phyloP scores from a whole-genome alignment of 2,113 vertebrate species.

The Electrona antarctica region DNA sequence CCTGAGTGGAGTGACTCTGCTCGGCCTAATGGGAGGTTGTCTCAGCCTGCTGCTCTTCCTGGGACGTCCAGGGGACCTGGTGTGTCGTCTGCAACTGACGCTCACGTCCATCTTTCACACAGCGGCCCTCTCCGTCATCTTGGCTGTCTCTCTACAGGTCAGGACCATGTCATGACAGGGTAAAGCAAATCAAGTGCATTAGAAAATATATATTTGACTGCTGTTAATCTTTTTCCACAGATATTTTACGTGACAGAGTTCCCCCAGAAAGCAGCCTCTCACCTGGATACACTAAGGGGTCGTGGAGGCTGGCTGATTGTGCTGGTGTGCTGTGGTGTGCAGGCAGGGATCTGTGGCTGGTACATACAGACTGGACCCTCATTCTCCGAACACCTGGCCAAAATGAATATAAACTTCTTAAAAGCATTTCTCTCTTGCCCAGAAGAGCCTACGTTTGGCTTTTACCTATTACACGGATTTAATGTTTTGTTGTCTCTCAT shows the following conservation, averaged over 20 bases:
- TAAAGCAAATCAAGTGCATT: no score
- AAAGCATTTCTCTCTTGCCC: conserved; percentile 75
- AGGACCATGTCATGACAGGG: conserved; percentile 1
- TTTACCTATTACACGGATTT: conserved; percentile 75
- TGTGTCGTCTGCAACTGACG: conserved; percentile 78
- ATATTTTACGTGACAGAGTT: conserved; percentile 80
- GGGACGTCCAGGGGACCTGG: conserved; percentile 67
- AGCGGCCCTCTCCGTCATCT: conserved; percentile 78
- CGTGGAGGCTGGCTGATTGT: conserved; percentile 70
- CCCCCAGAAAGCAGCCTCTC: conserved; percentile 57
- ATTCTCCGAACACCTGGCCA: conserved; percentile 48
- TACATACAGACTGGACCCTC: conserved; percentile 49
- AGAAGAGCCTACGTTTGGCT: conserved; percentile 68
- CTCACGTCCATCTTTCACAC: conserved; percentile 79
- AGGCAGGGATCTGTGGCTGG: conserved; percentile 74
- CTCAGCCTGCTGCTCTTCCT: conserved; percentile 79
- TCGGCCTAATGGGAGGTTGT: conserved; percentile 71
- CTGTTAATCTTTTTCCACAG: conserved; percentile 63
- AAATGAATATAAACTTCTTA: conserved; percentile 68
- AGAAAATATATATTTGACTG: neutral
- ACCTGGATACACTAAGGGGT: conserved; percentile 64
- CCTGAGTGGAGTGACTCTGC: conserved; percentile 70
- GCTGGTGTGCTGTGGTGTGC: conserved; percentile 68
- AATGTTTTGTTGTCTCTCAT: conserved; percentile 72
- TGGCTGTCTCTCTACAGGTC: conserved; percentile 81